Percentiles rank a stretch among this genome's conserved stretches.
Conservation (phyloP, 2,888 invertebrate species). For the Gymnosoma rotundatum region DNA sequence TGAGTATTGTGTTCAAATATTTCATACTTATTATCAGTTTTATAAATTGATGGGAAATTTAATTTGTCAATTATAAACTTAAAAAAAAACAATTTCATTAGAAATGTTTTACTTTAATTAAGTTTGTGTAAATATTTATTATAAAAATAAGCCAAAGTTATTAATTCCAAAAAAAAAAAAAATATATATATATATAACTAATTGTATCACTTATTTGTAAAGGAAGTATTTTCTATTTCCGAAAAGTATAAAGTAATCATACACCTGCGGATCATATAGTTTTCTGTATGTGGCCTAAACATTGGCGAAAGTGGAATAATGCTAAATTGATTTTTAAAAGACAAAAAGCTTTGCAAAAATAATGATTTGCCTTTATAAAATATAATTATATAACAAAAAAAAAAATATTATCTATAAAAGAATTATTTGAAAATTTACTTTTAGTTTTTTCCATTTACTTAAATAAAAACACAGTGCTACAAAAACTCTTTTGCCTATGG, state of each 20-base stretch:
- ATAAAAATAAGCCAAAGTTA: background rate
- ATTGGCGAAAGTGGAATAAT: slow-evolving; percentile 8
- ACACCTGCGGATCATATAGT: background rate
- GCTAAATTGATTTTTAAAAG: slow-evolving; percentile 13
- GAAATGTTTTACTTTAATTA: slow-evolving; percentile 6
- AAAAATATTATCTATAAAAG: background rate
- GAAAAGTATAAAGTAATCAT: background rate
- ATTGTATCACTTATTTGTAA: no score
- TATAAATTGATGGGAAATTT: slow-evolving; percentile 66
- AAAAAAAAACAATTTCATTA: slow-evolving; percentile 27
- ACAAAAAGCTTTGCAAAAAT: no score
- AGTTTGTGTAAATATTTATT: background rate
- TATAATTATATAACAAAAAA: no score
- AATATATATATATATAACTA: no score
- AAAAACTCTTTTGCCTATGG: no score
- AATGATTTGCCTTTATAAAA: no score
- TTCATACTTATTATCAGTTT: slow-evolving; percentile 63
- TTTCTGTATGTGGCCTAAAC: background rate
- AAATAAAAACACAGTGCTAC: no score
- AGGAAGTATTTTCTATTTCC: background rate
- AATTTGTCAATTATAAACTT: slow-evolving; percentile 61
- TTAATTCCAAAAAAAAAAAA: no score
- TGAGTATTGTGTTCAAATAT: slow-evolving; percentile 27
- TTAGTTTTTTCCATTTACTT: no score
- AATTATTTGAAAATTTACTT: background rate